phyloP scores from a whole-genome alignment of 2,113 vertebrate genomes.

The Megaceryle torquata region DNA sequence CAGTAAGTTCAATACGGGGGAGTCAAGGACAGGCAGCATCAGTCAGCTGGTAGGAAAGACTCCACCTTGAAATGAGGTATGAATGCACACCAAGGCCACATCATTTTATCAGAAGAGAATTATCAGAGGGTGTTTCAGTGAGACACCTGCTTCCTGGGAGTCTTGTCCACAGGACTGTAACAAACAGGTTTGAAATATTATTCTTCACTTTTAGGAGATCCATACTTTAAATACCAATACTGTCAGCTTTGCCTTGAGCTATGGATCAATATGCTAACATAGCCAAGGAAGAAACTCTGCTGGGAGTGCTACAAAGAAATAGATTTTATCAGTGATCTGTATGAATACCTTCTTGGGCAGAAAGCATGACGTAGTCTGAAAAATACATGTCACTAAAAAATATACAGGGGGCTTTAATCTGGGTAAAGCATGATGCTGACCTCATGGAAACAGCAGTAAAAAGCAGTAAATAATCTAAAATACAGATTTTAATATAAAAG shows the following conservation, averaged over 20 bases:
- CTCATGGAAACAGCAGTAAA: neutral
- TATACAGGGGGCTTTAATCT: neutral
- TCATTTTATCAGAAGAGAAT: neutral
- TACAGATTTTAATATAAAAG: neutral
- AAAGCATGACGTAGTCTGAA: neutral
- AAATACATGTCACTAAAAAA: neutral
- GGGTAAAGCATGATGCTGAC: neutral
- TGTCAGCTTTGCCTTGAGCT: neutral
- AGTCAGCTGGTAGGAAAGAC: neutral
- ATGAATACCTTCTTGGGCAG: neutral
- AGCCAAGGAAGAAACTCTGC: neutral
- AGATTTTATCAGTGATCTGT: neutral
- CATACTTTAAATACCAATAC: neutral
- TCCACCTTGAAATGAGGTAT: neutral
- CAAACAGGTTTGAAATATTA: neutral
- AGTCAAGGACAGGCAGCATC: neutral
- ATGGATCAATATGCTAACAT: neutral
- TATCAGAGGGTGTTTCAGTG: neutral
- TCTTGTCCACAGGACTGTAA: neutral
- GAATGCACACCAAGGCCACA: neutral
- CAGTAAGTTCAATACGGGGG: rapidly evolving
- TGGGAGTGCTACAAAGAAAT: neutral
- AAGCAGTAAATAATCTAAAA: neutral
- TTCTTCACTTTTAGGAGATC: neutral
- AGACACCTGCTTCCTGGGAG: neutral